Evolutionary conservation across 2,113 vertebrate species (phyloP).

Genomic region (Todiramphus saurophagus): DNA sequence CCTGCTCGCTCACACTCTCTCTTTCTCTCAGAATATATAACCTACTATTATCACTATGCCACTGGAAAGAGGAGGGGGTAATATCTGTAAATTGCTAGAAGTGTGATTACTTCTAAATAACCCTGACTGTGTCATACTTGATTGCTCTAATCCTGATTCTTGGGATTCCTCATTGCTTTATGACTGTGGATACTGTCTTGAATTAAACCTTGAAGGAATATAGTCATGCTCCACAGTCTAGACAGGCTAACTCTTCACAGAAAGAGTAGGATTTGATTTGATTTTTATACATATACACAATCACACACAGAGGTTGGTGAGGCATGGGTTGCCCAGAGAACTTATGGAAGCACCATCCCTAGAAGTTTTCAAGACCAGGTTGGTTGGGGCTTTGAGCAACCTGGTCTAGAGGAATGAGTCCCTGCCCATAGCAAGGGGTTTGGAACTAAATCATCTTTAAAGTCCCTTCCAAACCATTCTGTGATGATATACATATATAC

Average conservation of each 20-base stretch:
- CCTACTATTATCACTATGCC: neutral
- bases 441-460: neutral
- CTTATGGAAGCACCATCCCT: no score
- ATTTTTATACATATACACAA: neutral
- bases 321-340: neutral
- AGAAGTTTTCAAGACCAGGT: neutral
- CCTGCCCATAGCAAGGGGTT: neutral
- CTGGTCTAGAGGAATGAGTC: neutral
- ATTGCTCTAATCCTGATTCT: constrained; percentile 31
- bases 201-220: constrained; percentile 20
- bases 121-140: neutral
- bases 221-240: neutral
- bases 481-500: neutral
- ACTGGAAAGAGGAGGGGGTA: neutral
- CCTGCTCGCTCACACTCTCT: neutral
- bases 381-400: neutral
- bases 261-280: neutral
- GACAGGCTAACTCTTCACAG: neutral
- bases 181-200: constrained; percentile 8
- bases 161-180: neutral
- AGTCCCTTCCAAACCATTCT: neutral
- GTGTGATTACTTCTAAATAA: constrained; percentile 45
- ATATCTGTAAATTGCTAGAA: constrained; percentile 10
- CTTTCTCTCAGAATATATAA: neutral
- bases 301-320: neutral